Conservation (phyloP, 2,113 vertebrate species). For the Orycteropus afer region DNA sequence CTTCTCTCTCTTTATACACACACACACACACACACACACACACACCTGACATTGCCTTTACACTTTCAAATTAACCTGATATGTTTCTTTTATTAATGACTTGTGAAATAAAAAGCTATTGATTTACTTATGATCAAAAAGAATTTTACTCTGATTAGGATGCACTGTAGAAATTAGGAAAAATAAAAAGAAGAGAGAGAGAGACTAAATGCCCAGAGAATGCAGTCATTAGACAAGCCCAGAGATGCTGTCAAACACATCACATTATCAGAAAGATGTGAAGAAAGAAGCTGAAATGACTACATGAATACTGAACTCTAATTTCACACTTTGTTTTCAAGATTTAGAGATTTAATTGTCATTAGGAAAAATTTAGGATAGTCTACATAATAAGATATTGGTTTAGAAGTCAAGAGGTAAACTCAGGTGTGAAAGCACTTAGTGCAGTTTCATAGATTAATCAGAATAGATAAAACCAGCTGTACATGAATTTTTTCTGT, state of each 20-base stretch:
- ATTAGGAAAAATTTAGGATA: slow-evolving; percentile 3
- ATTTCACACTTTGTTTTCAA: not conserved
- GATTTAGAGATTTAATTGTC: slow-evolving; percentile 14
- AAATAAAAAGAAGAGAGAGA: not conserved
- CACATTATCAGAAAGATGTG: not conserved
- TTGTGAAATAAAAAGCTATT: slow-evolving; percentile 37
- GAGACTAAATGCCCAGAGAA: slow-evolving; percentile 23
- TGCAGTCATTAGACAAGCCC: not conserved
- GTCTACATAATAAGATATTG: not conserved
- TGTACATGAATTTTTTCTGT: not conserved
- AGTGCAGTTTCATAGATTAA: not conserved
- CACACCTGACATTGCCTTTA: not conserved
- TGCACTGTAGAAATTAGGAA: slow-evolving; percentile 25
- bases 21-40: not conserved
- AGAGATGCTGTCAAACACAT: not conserved
- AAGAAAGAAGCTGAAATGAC: slow-evolving; percentile 17
- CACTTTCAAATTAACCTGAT: not conserved
- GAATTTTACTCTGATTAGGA: not conserved
- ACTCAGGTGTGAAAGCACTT: not conserved
- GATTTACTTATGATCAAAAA: slow-evolving; percentile 38
- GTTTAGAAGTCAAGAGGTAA: not conserved
- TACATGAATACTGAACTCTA: not conserved
- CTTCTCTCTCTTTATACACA: not conserved
- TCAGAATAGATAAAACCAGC: not conserved
- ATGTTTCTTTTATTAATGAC: not conserved